phyloP scores from a whole-genome alignment of 2,113 vertebrate species.

The Antennarius striatus region DNA sequence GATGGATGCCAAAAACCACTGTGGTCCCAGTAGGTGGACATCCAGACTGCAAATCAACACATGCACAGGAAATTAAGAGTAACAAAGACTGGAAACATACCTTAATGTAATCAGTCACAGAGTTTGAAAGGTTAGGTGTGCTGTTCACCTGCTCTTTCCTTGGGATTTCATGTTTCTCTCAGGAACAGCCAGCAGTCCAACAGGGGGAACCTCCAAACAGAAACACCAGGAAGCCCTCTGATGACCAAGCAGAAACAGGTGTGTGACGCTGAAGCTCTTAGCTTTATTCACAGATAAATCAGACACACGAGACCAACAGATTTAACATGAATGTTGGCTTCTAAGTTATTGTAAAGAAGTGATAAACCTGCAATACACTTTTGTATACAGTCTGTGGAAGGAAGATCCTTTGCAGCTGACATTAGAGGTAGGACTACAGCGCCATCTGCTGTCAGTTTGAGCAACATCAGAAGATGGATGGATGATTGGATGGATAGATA shows the following conservation, averaged over 20 bases:
- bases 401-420: background rate
- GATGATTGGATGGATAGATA: too few species aligned
- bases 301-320: background rate
- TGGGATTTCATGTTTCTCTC: conserved; percentile 40
- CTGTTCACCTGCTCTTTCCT: conserved; percentile 50
- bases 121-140: background rate
- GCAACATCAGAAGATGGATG: background rate
- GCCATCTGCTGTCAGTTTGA: conserved; percentile 46
- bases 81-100: background rate
- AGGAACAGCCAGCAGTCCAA: background rate
- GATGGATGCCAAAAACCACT: conserved; percentile 28
- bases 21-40: background rate
- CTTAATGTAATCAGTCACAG: background rate
- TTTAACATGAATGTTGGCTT: background rate
- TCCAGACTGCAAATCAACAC: conserved; percentile 21
- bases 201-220: background rate
- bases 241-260: conserved; percentile 63
- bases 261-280: background rate
- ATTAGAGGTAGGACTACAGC: background rate
- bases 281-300: accelerated
- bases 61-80: background rate
- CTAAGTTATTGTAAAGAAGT: conserved; percentile 11
- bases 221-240: conserved; percentile 17
- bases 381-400: background rate
- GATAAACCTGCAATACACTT: background rate